Base-by-base conservation (phyloP, 2,888 invertebrate genomes). In the Crepidodera aurea region DNA sequence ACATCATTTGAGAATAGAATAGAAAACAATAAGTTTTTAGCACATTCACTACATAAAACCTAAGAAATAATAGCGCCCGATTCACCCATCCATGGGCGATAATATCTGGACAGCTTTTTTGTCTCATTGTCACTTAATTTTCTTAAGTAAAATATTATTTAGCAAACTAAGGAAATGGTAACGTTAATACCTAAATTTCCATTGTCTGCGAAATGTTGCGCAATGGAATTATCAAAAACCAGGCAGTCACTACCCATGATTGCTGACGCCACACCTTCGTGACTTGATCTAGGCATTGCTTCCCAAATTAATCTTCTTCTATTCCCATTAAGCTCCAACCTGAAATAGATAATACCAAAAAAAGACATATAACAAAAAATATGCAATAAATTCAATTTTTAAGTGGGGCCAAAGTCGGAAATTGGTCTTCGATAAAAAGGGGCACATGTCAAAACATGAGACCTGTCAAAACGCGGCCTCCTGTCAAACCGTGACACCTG, bases 181-280 rank as follows among this genome's bases (percentile, higher is more conserved):
- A 99, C 99, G 84, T 99, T 99, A 77, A 99, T 99, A 75, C 98
- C 98, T 71, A 99, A 87, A 83, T 99, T 99, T 46, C 98, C 98
- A 83, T 97, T 98, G 80, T 99, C 99, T 56, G 99, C 97, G 84
- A 99, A 99, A 64, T 98, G 86, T 83, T 98, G 96, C 67, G 99
- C 99, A 78, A 97, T 95, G 70, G 94, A 94, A 56, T 97, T 96
- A 82, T 99, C 99, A 83, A 99, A 99, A 66, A 98, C 97, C 67
- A 99, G 88, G 81, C 99, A 99, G 84, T 99, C 99, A 18, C 96
- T 97, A 79, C 95, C 96, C 83, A 94, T 89, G 75, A 99, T 99
- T 48, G 98, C 98, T 15, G 95, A 94, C 48, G 96, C 94, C 16
- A 99, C 96, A 62, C 99, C 98, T 84, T 99, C 99, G 78, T 98